Conservation (phyloP, 2,797 vertebrate species). For the Phoebastria nigripes region DNA sequence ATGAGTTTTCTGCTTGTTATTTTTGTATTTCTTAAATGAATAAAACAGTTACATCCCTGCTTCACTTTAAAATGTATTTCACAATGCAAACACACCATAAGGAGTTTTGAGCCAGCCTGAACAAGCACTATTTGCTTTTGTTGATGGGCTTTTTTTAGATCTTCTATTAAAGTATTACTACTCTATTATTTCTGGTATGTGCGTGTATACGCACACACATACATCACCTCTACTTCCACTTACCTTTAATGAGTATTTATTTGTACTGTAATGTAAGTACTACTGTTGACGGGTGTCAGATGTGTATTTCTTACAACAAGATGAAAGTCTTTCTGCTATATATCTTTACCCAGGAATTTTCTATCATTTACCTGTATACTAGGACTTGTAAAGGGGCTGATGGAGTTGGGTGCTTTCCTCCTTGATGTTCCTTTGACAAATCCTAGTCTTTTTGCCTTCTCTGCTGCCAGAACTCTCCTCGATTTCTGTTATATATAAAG, state of each 20-base stretch:
- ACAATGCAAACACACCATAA: not conserved
- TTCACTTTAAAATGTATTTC: not conserved
- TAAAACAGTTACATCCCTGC: not conserved
- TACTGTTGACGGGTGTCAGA: not conserved
- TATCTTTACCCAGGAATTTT: not conserved
- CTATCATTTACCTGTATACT: not conserved
- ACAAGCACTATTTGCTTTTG: not conserved
- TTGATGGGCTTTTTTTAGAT: not conserved
- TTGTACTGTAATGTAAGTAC: not conserved
- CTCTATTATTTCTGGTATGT: not conserved
- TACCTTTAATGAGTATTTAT: not conserved
- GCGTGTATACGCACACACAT: accelerated
- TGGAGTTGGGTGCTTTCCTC: not conserved
- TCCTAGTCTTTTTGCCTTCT: not conserved
- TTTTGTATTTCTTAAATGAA: not conserved
- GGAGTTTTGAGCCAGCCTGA: not conserved
- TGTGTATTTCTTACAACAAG: not conserved
- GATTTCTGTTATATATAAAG: not conserved
- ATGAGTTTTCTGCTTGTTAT: not conserved
- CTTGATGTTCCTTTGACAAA: not conserved
- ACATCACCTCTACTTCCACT: accelerated
- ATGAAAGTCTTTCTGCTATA: not conserved
- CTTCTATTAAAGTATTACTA: not conserved
- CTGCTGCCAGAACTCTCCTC: not conserved
- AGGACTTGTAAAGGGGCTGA: not conserved